These are phyloP conservation scores for Crenuchus spilurus DNA, from an alignment of 2,797 vertebrate genomes.

Conservation along the genomic window DNA sequence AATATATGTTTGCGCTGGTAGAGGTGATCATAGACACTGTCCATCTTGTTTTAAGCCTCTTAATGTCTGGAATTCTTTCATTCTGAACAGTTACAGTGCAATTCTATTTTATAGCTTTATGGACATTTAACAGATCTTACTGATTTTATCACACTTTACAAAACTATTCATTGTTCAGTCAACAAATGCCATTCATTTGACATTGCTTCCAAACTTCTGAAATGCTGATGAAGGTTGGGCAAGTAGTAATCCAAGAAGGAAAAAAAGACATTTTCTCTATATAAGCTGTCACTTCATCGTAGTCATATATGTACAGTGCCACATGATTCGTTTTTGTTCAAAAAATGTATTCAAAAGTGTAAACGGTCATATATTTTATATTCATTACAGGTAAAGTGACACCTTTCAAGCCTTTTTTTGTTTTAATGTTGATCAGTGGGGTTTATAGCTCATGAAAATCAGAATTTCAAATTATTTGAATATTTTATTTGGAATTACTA, in stretches of 20 bases:
- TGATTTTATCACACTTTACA: constrained; percentile 8
- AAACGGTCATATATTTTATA: no score
- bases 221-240: background rate
- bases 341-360: no score
- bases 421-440: no score
- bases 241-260: background rate
- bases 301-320: no score
- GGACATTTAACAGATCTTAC: background rate
- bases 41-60: constrained; percentile 20
- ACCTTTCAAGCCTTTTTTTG: no score
- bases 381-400: no score
- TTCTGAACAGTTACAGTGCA: constrained; percentile 7
- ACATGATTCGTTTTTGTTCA: no score
- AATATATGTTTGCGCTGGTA: constrained; percentile 24
- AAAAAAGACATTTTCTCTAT: no score
- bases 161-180: background rate
- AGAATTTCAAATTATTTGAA: no score
- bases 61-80: background rate
- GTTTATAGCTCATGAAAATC: no score
- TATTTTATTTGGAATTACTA: no score
- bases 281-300: no score
- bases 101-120: background rate
- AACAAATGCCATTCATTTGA: background rate
- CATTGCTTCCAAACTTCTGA: background rate
- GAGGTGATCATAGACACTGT: constrained; percentile 17